A percentile compares a stretch with the other conserved stretches of the same genome.
phyloP scores from a whole-genome alignment of 2,888 invertebrate genomes.

The Eurois occulta region DNA sequence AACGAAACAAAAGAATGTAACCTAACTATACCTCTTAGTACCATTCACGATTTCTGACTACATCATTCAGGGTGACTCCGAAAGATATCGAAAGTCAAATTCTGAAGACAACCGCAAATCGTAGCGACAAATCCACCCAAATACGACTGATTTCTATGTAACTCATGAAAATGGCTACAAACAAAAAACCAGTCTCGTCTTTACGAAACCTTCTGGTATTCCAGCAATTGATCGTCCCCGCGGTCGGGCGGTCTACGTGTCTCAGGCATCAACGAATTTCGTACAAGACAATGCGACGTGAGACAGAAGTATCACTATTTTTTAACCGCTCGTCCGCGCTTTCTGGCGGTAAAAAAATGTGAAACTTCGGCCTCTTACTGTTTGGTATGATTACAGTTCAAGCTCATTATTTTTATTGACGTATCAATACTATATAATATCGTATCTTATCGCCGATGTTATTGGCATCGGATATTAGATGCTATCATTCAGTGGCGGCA shows the following conservation, averaged over 20 bases:
- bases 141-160: neutral
- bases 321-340: too few species aligned
- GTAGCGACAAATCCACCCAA: neutral
- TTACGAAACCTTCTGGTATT: too few species aligned
- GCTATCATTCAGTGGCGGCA: slow-evolving; percentile 14
- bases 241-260: too few species aligned
- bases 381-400: neutral
- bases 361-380: neutral
- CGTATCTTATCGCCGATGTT: slow-evolving; percentile 51
- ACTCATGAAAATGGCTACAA: neutral
- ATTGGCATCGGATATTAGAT: slow-evolving; percentile 33
- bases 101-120: neutral
- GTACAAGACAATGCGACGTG: too few species aligned
- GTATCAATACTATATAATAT: slow-evolving; percentile 39
- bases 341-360: neutral
- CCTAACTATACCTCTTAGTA: neutral
- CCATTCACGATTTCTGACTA: neutral
- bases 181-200: neutral
- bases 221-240: too few species aligned
- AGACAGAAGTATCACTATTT: too few species aligned
- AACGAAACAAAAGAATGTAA: neutral
- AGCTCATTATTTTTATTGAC: slow-evolving; percentile 57
- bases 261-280: too few species aligned
- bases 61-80: neutral
- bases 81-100: neutral